Conservation (phyloP, 2,113 vertebrate genomes). For the Etheostoma spectabile region DNA sequence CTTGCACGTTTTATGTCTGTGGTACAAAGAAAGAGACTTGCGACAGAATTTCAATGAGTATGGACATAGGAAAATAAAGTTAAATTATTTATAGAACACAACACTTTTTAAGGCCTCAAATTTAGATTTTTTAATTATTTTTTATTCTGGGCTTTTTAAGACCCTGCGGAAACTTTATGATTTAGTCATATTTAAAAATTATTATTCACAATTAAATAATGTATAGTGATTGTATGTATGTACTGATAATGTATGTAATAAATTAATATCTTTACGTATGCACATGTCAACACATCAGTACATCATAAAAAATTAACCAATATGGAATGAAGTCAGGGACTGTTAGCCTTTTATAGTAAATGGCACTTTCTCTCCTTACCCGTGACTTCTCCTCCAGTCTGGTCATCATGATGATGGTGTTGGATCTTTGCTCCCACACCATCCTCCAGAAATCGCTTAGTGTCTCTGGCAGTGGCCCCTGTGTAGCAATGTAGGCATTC, state of each 20-base stretch:
- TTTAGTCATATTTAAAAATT: background rate
- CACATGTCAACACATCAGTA: conserved; percentile 17
- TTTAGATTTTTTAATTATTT: too few species aligned
- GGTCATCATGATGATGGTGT: conserved; percentile 94
- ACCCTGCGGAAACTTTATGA: background rate
- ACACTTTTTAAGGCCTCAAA: too few species aligned
- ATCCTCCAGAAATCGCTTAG: conserved; percentile 97
- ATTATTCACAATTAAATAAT: background rate
- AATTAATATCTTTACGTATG: background rate
- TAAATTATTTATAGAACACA: too few species aligned
- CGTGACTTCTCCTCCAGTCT: conserved; percentile 93
- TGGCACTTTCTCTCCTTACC: conserved; percentile 75
- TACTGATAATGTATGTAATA: background rate
- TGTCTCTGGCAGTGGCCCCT: conserved; percentile 91
- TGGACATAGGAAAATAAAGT: too few species aligned
- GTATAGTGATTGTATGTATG: background rate
- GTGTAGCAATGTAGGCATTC: conserved; percentile 96
- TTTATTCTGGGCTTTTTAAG: too few species aligned
- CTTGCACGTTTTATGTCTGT: too few species aligned
- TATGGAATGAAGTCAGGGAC: conserved; percentile 5
- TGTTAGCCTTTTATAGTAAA: background rate
- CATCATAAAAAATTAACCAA: conserved; percentile 1
- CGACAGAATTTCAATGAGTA: too few species aligned
- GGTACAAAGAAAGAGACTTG: too few species aligned
- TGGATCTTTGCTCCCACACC: conserved; percentile 95